Percentiles rank a stretch among this genome's conserved stretches.
Evolutionary conservation across 2,888 invertebrate genomes (phyloP).

Genomic region (Pandemis corylana): DNA sequence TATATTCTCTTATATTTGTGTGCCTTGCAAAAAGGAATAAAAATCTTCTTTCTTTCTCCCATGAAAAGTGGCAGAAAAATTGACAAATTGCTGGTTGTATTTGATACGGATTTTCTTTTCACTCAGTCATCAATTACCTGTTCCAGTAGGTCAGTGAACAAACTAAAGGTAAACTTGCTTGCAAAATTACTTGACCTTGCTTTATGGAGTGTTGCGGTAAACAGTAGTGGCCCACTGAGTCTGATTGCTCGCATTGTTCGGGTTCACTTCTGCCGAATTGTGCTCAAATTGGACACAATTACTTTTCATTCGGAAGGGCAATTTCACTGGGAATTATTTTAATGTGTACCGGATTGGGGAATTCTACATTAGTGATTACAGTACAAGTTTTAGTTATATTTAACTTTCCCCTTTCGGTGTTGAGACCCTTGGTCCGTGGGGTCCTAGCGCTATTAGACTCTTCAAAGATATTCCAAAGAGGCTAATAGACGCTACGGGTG

Average conservation of each 20-base stretch:
- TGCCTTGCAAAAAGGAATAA: no score
- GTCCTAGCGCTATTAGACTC: no score
- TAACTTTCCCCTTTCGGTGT: no score
- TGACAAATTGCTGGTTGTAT: not conserved
- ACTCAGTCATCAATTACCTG: slow-evolving; percentile 9
- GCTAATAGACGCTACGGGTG: no score
- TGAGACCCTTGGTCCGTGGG: no score
- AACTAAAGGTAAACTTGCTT: not conserved
- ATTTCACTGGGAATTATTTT: slow-evolving; percentile 9
- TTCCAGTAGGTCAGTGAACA: slow-evolving; percentile 27
- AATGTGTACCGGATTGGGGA: not conserved
- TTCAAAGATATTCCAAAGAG: no score
- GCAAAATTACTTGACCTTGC: slow-evolving; percentile 13
- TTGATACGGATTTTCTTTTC: not conserved
- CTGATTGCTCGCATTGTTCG: slow-evolving; percentile 32
- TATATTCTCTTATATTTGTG: no score
- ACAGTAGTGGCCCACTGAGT: slow-evolving; percentile 17
- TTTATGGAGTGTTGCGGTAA: slow-evolving; percentile 33
- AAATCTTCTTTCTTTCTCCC: no score
- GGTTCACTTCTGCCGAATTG: slow-evolving; percentile 17
- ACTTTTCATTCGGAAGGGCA: slow-evolving; percentile 24
- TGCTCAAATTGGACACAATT: slow-evolving; percentile 28
- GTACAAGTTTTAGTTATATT: no score
- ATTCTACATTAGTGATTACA: not conserved
- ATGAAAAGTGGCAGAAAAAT: no score